Evolutionary conservation across 2,113 vertebrate species (phyloP), one percentile per base, ranked within the genome.

Genomic region (Poeciliopsis turrubarensis): DNA sequence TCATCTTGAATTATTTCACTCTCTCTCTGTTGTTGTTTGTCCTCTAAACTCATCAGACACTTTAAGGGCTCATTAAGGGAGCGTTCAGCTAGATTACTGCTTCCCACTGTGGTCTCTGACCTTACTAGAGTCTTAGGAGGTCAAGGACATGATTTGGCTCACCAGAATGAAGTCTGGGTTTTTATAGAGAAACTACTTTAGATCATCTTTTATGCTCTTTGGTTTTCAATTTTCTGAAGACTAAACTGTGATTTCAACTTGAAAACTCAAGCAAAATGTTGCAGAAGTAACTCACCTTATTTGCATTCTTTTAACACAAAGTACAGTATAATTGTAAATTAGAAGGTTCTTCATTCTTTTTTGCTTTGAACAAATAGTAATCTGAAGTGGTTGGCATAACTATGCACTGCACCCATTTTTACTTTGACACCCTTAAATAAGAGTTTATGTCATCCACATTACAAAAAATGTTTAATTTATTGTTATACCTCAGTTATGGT

Each of bases 41-140:
- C 41, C 71, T 72, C 30, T 39, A 61, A 65, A 69, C 63, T 79
- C 87, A 83, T 81, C 73, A 85, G 71, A 73, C 39, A 22, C 74
- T 57, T 31, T 76, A 73, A 77, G 68, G 47, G 78, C 77, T 78
- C 75, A 66, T 87, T 86, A 78, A 80, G 72, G 70, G 41, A 79
- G 12, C 27, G 15, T 82, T 85, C 10, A 57, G 19, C 57, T 57
- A 4, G 27, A 34, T 75, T 68, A 69, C 34, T 31, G 26, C 54
- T 60, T 60, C 32, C 51, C 31, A 64, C 19, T 47, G 73, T 63
- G 32, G 26, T 64, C 69, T 19, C 8, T 4, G 41, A 65, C 71
- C 68, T 85, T 69, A 32, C 15, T 12, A 4, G 44, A 39, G 31
- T 75, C 31, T 60, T 66, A 7, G 71, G 72, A 75, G 60, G 39